phyloP scores from a whole-genome alignment of 2,888 invertebrate genomes.

The Gandaritis pyraliata region DNA sequence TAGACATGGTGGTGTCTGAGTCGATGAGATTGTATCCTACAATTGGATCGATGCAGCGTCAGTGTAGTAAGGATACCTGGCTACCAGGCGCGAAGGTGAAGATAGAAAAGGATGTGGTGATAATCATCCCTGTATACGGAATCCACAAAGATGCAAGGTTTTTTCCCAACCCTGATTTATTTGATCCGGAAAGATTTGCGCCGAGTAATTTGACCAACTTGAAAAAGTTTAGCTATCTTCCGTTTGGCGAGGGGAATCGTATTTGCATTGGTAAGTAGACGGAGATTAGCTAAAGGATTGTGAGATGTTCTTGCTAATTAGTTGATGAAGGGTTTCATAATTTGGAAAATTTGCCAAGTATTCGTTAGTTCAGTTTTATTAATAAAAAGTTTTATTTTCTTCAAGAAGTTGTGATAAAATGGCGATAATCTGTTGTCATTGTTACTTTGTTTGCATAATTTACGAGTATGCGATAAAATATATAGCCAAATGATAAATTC shows the following conservation, averaged over 20 bases:
- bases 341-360: constrained; percentile 8
- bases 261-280: constrained; percentile 74
- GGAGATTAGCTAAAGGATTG: constrained; percentile 22
- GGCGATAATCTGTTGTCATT: too few relatives aligned
- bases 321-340: constrained; percentile 26
- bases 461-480: too few relatives aligned
- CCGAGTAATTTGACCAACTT: constrained; percentile 48
- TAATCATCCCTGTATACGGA: constrained; percentile 56
- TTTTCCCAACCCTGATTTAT: constrained; percentile 65
- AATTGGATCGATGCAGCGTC: constrained; percentile 57
- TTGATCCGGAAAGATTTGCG: constrained; percentile 78
- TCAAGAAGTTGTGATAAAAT: too few relatives aligned
- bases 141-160: constrained; percentile 66
- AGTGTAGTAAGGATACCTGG: constrained; percentile 56
- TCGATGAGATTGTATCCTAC: constrained; percentile 65
- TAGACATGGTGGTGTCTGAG: constrained; percentile 70
- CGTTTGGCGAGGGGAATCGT: constrained; percentile 80
- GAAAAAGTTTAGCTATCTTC: constrained; percentile 67
- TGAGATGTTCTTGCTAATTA: constrained; percentile 29
- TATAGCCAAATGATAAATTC: too few relatives aligned
- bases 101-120: constrained; percentile 51
- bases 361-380: neutral
- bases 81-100: constrained; percentile 55
- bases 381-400: neutral
- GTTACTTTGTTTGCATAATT: too few relatives aligned